Evolutionary conservation across 2,113 vertebrate genomes (phyloP).

Genomic region (Archocentrus centrarchus): DNA sequence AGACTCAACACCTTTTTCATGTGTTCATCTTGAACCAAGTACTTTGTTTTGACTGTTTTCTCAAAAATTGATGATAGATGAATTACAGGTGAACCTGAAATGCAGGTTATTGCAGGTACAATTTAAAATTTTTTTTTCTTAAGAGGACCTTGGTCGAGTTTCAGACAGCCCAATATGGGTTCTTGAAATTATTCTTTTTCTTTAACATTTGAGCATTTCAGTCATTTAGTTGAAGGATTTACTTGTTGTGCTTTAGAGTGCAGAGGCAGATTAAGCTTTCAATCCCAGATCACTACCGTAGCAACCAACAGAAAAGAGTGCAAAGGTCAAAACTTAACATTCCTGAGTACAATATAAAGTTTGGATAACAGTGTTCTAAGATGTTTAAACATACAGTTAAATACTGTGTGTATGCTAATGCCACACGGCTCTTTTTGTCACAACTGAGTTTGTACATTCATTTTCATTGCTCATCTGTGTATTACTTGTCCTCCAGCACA

Average conservation of each 20-base stretch:
- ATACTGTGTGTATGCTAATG: not conserved
- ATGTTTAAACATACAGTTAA: not conserved
- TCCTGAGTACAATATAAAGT: not conserved
- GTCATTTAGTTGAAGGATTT: slow-evolving; percentile 28
- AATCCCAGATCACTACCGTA: not conserved
- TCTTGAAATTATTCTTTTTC: not conserved
- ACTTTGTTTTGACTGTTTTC: slow-evolving; percentile 42
- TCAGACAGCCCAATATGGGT: not conserved
- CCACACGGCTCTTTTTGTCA: not conserved
- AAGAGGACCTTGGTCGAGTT: not conserved
- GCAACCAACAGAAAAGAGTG: not conserved
- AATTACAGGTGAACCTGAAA: not conserved
- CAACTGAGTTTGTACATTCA: not conserved
- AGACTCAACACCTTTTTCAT: slow-evolving; percentile 21
- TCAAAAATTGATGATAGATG: not conserved
- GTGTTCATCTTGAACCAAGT: slow-evolving; percentile 8
- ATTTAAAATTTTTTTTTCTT: not conserved
- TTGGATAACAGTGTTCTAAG: not conserved
- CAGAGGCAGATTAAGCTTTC: slow-evolving; percentile 31
- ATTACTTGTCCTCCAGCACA: not conserved
- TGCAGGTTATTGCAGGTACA: not conserved
- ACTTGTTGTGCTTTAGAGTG: not conserved
- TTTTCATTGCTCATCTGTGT: not conserved
- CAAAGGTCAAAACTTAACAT: slow-evolving; percentile 24
- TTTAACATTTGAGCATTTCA: not conserved